phyloP scores from a whole-genome alignment of 2,797 vertebrate species.

The Macropodus opercularis region DNA sequence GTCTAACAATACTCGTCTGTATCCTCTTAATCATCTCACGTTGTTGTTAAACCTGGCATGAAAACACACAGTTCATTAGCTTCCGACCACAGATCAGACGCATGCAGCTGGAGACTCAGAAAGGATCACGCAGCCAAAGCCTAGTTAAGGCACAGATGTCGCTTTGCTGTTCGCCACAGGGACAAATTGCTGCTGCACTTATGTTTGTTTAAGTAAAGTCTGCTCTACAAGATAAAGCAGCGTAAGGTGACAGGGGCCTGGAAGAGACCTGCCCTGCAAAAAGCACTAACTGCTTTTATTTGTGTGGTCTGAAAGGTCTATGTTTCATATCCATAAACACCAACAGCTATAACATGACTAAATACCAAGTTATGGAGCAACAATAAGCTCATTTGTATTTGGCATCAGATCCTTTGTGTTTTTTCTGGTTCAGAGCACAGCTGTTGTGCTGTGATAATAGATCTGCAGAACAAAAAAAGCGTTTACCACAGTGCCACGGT shows the following conservation, averaged over 20 bases:
- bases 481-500: no score
- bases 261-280: constrained; percentile 12
- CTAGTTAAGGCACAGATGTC: constrained; percentile 11
- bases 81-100: constrained; percentile 20
- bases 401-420: neutral
- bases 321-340: neutral
- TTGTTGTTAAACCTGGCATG: constrained; percentile 5
- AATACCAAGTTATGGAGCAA: neutral
- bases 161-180: constrained; percentile 10
- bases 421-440: neutral
- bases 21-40: neutral
- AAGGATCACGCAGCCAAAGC: constrained; percentile 1
- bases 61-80: constrained; percentile 31
- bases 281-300: neutral
- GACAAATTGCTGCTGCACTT: constrained; percentile 33
- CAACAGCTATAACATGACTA: neutral
- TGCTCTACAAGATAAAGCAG: constrained; percentile 47
- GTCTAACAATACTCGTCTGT: neutral
- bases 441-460: constrained; percentile 1
- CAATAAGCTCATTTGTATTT: neutral
- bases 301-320: constrained; percentile 9
- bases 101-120: constrained; percentile 4
- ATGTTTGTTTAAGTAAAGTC: constrained; percentile 42
- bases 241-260: neutral
- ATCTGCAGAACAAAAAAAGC: neutral